Evolutionary conservation across 2,888 invertebrate genomes (phyloP).

Genomic region (Pachydiplax longipennis): DNA sequence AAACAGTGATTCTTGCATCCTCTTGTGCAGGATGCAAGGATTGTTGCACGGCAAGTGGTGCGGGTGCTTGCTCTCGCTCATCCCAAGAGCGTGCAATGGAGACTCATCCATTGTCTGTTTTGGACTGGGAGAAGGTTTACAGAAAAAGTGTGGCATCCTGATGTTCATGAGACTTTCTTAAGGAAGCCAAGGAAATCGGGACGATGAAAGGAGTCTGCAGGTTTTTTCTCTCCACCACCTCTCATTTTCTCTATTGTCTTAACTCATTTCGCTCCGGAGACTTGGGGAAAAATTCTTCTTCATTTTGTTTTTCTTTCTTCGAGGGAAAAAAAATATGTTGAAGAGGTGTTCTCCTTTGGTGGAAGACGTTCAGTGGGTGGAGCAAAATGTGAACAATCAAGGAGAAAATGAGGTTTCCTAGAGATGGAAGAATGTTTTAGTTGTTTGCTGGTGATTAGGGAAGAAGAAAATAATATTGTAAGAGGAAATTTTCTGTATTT

Average conservation of each 20-base stretch:
- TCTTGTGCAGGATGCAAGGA: not conserved
- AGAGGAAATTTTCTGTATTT: constrained; percentile 16
- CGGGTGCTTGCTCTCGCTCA: not conserved
- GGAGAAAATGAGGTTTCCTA: constrained; percentile 9
- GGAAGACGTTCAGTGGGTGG: not conserved
- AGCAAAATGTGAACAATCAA: not conserved
- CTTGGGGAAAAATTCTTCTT: not conserved
- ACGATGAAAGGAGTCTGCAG: not conserved
- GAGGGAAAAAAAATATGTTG: not conserved
- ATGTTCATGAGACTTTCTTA: constrained; percentile 14
- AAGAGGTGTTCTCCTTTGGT: not conserved
- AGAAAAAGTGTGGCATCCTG: constrained; percentile 8
- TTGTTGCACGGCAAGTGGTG: not conserved
- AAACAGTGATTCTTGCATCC: not conserved
- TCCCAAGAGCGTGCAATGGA: not conserved
- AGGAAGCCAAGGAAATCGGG: no score
- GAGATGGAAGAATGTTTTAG: constrained; percentile 33
- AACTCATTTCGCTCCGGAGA: not conserved
- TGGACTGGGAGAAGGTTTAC: not conserved
- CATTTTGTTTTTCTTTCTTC: constrained; percentile 2
- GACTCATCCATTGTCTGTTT: not conserved
- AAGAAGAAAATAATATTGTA: not conserved
- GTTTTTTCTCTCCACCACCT: not conserved
- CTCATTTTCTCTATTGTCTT: not conserved
- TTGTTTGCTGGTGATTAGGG: constrained; percentile 28